phyloP scores from a whole-genome alignment of 2,797 vertebrate genomes.

The Heterohyrax brucei region DNA sequence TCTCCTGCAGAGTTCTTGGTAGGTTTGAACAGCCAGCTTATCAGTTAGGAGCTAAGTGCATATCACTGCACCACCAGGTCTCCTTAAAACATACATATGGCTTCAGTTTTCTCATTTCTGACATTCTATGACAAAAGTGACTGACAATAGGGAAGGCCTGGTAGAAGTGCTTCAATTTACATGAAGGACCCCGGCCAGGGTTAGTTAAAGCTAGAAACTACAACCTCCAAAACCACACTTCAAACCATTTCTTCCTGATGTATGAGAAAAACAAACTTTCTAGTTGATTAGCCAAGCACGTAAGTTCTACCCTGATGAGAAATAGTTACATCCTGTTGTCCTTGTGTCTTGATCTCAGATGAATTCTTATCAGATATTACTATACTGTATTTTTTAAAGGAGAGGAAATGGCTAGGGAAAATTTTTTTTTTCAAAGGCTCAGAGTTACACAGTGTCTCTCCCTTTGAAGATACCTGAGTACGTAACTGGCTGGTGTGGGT shows the following conservation, averaged over 20 bases:
- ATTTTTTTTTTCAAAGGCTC: slow-evolving; percentile 50
- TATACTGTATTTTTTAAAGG: slow-evolving; percentile 41
- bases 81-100: neutral
- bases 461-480: neutral
- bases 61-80: neutral
- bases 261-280: slow-evolving; percentile 55
- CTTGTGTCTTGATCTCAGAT: slow-evolving; percentile 38
- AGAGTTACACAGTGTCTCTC: neutral
- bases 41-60: neutral
- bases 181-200: neutral
- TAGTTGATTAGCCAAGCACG: slow-evolving; percentile 43
- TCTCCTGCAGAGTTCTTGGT: neutral
- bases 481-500: neutral
- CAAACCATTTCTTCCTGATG: neutral
- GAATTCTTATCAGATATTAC: slow-evolving; percentile 36
- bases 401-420: slow-evolving; percentile 30
- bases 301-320: slow-evolving; percentile 37
- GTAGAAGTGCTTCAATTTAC: neutral
- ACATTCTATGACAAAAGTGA: neutral
- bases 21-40: neutral
- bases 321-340: slow-evolving; percentile 49
- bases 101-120: slow-evolving; percentile 27
- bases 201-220: neutral
- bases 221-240: neutral
- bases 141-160: neutral